Percentiles rank a stretch among this genome's conserved stretches.
These are phyloP conservation scores for Platygyra sinensis DNA, from an alignment of 64 coral and sea anemone species.

Conservation along the genomic window DNA sequence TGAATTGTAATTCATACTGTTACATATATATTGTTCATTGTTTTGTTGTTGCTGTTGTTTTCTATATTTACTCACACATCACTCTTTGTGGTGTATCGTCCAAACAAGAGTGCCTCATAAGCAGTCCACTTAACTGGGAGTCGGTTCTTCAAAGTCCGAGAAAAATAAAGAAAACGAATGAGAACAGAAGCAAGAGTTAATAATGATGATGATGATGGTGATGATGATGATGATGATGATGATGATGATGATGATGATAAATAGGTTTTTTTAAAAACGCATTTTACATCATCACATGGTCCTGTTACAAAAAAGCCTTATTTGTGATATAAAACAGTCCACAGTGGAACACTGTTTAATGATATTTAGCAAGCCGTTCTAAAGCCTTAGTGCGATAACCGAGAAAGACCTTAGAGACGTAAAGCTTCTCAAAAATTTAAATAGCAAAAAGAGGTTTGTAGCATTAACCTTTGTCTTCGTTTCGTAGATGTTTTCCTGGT, in stretches of 20 bases:
- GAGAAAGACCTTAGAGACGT: neutral
- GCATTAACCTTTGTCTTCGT: slow-evolving; percentile 21
- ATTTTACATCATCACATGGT: no score
- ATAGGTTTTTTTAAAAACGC: no score
- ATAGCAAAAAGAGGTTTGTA: neutral
- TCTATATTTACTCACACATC: slow-evolving; percentile 40
- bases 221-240: no score
- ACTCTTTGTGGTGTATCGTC: slow-evolving; percentile 49
- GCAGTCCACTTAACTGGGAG: slow-evolving; percentile 68
- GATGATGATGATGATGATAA: no score
- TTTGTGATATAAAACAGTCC: no score
- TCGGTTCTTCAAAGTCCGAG: neutral
- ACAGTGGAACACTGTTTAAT: no score
- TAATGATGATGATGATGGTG: no score
- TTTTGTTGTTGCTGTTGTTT: neutral
- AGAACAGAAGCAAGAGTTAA: neutral
- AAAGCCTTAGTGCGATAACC: no score
- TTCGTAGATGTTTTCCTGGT: slow-evolving; percentile 35
- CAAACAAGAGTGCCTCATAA: slow-evolving; percentile 40
- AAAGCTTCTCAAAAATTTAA: neutral
- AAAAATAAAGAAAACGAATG: neutral
- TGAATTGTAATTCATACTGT: neutral
- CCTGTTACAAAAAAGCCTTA: no score
- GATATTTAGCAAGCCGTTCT: no score
- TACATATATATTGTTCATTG: neutral